Base-by-base conservation (phyloP, 2,888 invertebrate genomes). In the Deilephila porcellus region DNA sequence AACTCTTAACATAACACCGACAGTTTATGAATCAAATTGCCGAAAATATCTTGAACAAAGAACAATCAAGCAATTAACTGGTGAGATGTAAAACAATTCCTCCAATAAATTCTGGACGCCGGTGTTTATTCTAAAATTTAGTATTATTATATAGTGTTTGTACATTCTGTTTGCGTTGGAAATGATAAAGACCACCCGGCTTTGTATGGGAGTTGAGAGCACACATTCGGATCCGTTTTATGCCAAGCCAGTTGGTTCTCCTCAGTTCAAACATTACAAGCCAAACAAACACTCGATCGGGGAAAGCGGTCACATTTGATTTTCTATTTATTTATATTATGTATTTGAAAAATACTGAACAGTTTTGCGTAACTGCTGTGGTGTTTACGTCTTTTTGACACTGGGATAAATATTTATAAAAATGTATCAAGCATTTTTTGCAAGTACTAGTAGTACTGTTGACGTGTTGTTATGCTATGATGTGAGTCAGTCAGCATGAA, bases 161-260 rank as follows among this genome's bases (percentile, higher is more conserved):
- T 85, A 79, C 77, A 81, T 75, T 78, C 80, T 93, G 93, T 94
- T 92, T 93, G 93, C 90, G 84, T 93, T 92, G 83, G 88, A 88
- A 88, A 92, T 94, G 94, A 94, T 93, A 92, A 90, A 93, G 94
- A 93, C 94, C 94, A 94, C 94, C 94, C 94, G 93, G 88, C 82
- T 86, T 83, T 84, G 85, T 87, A 83, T 81, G 83, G 83, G 85
- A 78, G 82, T 85, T 81, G 83, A 83, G 85, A 78, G 82, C 85
- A 84, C 81, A 86, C 86, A 85, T 83, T 86, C 86, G 82, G 85
- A 86, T 84, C 85, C 82, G 83, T 83, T 87, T 88, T 86, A 86
- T 84, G 85, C 90, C 85, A 88, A 88, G 76, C 72, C 91, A 91
- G 93, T 92, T 93, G 93, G 92, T 89, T 90, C 83, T 86, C 86